Conservation (phyloP, 1,140 invertebrate genomes). For the Drosophila parvula region DNA sequence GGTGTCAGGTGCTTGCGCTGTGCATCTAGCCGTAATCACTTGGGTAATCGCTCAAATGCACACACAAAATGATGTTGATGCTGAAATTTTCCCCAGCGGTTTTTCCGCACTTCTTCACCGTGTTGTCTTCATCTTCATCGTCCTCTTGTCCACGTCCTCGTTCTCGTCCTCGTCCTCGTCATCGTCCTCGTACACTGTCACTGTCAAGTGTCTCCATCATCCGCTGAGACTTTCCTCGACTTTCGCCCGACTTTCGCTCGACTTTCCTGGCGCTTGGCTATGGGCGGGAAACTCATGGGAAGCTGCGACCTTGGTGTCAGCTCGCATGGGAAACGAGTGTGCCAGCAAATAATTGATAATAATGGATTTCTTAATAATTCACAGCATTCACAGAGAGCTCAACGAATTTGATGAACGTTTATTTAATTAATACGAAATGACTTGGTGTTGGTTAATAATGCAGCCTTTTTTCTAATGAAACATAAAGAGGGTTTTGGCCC, state of each 20-base stretch:
- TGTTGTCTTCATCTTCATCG: conserved; percentile 7
- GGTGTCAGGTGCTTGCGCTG: conserved; percentile 55
- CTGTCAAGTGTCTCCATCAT: conserved; percentile 45
- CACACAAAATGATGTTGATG: conserved; percentile 55
- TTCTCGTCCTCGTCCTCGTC: not conserved
- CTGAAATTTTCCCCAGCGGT: conserved; percentile 40
- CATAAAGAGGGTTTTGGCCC: not conserved
- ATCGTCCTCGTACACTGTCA: conserved; percentile 28
- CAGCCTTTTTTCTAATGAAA: not conserved
- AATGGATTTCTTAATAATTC: conserved; percentile 46
- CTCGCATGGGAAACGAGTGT: conserved; percentile 35
- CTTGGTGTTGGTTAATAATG: not conserved
- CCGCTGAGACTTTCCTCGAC: conserved; percentile 28
- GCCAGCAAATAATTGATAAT: conserved; percentile 44
- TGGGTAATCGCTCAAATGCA: conserved; percentile 58
- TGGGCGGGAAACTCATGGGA: conserved; percentile 3
- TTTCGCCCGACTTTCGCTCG: not conserved
- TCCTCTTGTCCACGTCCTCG: not conserved
- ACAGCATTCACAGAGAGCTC: conserved; percentile 11
- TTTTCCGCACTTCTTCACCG: conserved; percentile 20
- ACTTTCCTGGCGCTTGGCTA: conserved; percentile 3
- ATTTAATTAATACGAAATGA: conserved; percentile 27
- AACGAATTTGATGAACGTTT: conserved; percentile 21
- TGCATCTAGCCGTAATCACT: conserved; percentile 57
- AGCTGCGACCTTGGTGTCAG: conserved; percentile 36